Percentiles rank a stretch among this genome's conserved stretches.
phyloP scores from a whole-genome alignment of 2,113 vertebrate species.

The Spea multiplicata region DNA sequence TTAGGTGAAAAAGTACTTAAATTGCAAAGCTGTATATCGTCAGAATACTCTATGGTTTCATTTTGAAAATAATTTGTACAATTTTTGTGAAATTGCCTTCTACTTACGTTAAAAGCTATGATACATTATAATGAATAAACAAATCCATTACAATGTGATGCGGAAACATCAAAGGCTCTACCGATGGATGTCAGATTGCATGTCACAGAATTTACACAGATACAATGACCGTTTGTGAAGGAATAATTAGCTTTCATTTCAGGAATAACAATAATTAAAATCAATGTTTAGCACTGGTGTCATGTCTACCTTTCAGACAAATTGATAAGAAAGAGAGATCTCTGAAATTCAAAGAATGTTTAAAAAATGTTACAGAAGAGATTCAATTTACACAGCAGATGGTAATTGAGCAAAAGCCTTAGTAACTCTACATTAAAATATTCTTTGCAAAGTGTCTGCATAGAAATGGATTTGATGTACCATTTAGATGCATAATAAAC shows the following conservation, averaged over 20 bases:
- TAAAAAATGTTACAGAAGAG: constrained; percentile 26
- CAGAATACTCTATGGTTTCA: neutral
- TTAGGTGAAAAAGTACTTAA: neutral
- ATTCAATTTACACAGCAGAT: constrained; percentile 46
- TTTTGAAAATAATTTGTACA: neutral
- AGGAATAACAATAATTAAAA: neutral
- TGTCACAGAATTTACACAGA: neutral
- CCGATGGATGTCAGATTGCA: neutral
- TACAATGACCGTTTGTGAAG: neutral
- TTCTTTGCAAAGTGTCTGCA: constrained; percentile 35
- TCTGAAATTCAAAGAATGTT: constrained; percentile 27
- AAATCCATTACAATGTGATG: neutral
- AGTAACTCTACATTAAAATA: constrained; percentile 45
- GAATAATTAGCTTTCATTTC: neutral
- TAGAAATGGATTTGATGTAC: constrained; percentile 46
- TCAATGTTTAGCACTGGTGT: neutral
- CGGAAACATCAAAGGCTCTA: neutral
- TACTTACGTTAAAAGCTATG: neutral
- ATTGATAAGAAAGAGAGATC: constrained; percentile 15
- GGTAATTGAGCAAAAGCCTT: constrained; percentile 44
- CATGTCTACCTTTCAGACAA: neutral
- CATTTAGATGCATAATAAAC: constrained; percentile 43
- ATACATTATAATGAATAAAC: neutral
- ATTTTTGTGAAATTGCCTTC: neutral
- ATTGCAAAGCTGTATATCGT: neutral